Evolutionary conservation across 1,140 invertebrate species (phyloP), one percentile per base, ranked within the genome.

Genomic region (Drosophila guanche): DNA sequence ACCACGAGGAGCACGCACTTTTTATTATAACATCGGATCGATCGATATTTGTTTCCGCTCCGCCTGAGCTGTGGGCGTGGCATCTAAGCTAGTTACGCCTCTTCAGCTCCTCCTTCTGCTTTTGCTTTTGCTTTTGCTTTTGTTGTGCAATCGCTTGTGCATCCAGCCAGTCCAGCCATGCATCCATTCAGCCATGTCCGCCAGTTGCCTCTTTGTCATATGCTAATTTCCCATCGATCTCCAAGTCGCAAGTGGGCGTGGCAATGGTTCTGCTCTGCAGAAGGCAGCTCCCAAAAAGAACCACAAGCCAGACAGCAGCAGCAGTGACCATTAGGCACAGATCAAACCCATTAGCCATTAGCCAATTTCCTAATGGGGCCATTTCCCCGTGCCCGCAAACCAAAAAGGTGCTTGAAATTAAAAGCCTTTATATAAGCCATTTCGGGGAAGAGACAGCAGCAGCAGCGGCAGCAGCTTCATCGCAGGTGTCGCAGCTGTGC

Each of bases 41-140:
- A 45, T 25, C 27, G 48, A 29, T 54, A 7, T 4, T 50, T 37
- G 50, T 76, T 86, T 79, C 75, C 81, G 81, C 76, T 81, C 54
- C 55, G 57, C 16, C 16, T 43, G 58, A 25, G 53, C 7, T 46
- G 52, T 60, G 63, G 76, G 75, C 63, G 65, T 53, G 43, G 41
- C 51, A 42, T 42, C 16, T 20, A 1, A 0, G 16, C 16, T 20
- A 20, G 16, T 20, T 20, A 33, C 51, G 12, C 10, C 5, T n/a
- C 42, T 58, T 20, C 61, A 20, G 16, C 77, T 12, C 10, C 40
- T 14, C 10, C 33, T 4, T 4, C 33, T 12, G 3, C 33, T 14
- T 46, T 23, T 16, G 29, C 12, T 22, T 14, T 51, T 12, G 3
- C 33, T 14, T 46, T 23, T 16, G 29, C 12, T 22, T 14, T 51